Evolutionary conservation across 1,140 invertebrate species (phyloP), one percentile per base, ranked within the genome.

Genomic region (Diabrotica undecimpunctata): DNA sequence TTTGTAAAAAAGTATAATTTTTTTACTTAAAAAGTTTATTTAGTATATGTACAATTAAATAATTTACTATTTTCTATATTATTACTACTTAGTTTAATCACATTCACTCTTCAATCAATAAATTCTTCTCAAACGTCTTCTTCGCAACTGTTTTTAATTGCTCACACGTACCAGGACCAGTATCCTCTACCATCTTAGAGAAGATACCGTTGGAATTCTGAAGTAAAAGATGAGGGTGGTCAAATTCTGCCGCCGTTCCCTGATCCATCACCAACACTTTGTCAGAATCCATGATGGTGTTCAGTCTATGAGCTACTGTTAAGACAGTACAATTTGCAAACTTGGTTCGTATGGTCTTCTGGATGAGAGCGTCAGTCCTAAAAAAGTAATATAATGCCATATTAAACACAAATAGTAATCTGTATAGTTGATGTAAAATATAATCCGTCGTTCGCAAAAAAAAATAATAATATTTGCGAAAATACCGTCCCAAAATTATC

Each of bases 251-350:
- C 14, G 82, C 80, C 7, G 63, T 76, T 8, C 90, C 90, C 51
- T 82, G 80, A 65, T 91, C 87, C 81, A 92, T 84, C 0, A 90
- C 87, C 70, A 92, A 73, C 61, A 92, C 85, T 63, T 86, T 85
- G 77, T 90, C 86, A 59, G 83, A 87, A 72, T 92, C 89, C 83
- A 93, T 88, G 35, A 93, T 86, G 0, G 90, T 93, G 66, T 91
- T 85, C 5, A 93, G 78, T 9, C 91, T 83, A 81, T 94, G 92
- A 5, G 92, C 92, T 54, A 94, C 91, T 0, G 92, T 94, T n/a
- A 94, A 74, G 0, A 94, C 89, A 0, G 92, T 93, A 72, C 90
- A 93, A 3, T 85, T 77, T 0, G 78, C 79, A 70, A 93, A 93
- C 67, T 89, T 89, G 0, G 79, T 78, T 51, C 88, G 81, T 46